Evolutionary conservation across 2,888 invertebrate genomes (phyloP), one percentile per base, ranked within the genome.

Genomic region (Priocnemis perturbator): DNA sequence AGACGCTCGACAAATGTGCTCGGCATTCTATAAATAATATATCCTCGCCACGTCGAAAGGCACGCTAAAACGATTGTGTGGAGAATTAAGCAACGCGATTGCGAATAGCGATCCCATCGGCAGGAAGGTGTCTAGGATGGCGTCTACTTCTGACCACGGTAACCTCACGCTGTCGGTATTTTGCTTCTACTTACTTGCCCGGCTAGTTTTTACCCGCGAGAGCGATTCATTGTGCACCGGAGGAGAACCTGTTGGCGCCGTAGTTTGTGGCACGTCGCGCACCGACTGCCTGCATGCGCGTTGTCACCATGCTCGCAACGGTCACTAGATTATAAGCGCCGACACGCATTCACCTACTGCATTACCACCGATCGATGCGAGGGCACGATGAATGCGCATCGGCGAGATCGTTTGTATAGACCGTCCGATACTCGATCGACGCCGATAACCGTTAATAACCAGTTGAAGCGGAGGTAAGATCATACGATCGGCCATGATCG

Each of bases 221-320:
- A 70, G 74, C 76, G 75, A 81, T 73, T 78, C 83, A 83, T 79
- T 77, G 82, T 79, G 74, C 62, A 72, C 66, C 64, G 68, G 58
- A 74, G 71, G 76, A 67, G 79, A 81, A 81, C 78, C 81, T 81
- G 81, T 81, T 79, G 78, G 81, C 78, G 77, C 76, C 78, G 75
- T 73, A 64, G 69, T 72, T 64, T 64, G 73, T 62, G 66, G 58
- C 62, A 67, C 62, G 60, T 56, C 61, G 72, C 47, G 9, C 15
- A n/a, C 17, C 50, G 17, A 37, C 11, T 37, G 37, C 7, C 4
- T 37, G 37, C 37, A 37, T 37, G n/a, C 9, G 50, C 17, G 50
- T 50, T 64, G 60, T 57, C 59, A 47, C 62, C 58, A 52, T 26
- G 37, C 56, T 57, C 48, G 57, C 20, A 47, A 26, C 48, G 48